Evolutionary conservation across 2,797 vertebrate species (phyloP), one percentile per base, ranked within the genome.

Genomic region (Chrysocyon brachyurus): DNA sequence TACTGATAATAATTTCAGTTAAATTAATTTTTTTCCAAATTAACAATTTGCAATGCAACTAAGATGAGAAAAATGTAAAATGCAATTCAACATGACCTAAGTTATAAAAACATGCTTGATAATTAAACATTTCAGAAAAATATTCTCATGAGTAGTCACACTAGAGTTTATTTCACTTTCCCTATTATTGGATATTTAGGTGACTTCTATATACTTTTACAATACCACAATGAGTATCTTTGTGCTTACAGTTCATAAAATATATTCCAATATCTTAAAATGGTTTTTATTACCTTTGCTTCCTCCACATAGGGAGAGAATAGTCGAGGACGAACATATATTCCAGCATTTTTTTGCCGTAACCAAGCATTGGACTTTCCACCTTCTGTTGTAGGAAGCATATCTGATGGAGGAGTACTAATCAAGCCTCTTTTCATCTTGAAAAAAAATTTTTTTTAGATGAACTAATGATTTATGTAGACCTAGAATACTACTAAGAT

Each of bases 281-380:
- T 28, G 28, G 24, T 77, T 87, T 92, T 87, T n/a, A 94, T 98
- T 99, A 99, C 99, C 99, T 99, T 99, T 11, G 99, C 99, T 98
- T 99, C 99, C 96, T 99, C 99, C 97, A 99, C 99, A n/a, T 99
- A 99, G 0, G 99, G 99, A 1, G 99, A 99, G 98, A 99, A 99
- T 61, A 99, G 99, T 85, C 99, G 99, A 46, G 99, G 99, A 61
- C 99, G 99, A 97, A 99, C 99, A 36, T 99, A 99, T 98, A 99
- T 99, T 90, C 99, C 99, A 33, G 99, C 99, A 92, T 99, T 99
- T 98, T 99, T 99, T 98, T 99, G 99, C 88, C 99, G 99, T 94
- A 99, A 98, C 99, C 99, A 99, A 96, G 99, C 98, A 97, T 99
- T 99, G 90, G 99, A 99, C 97, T 99, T 99, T 26, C 99, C 99